Conservation (phyloP, 1,140 invertebrate genomes). For the Drosophila navojoa region DNA sequence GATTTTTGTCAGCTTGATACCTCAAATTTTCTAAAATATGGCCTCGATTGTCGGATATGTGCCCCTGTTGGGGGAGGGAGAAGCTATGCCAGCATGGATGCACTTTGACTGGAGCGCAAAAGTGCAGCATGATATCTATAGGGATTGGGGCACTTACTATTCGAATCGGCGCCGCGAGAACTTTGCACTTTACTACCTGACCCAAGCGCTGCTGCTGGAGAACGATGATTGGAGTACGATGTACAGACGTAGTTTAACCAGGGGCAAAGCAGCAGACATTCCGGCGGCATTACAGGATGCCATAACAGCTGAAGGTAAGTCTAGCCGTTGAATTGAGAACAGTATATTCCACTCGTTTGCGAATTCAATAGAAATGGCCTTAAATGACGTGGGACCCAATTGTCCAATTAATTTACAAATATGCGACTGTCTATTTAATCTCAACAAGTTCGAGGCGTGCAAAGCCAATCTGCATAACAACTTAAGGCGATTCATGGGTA, state of each 20-base stretch:
- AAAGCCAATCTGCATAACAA: constrained; percentile 54
- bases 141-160: constrained; percentile 77
- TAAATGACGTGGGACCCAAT: constrained; percentile 12
- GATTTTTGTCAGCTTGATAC: not conserved
- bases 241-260: constrained; percentile 59
- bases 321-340: not conserved
- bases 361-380: constrained; percentile 31
- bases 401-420: constrained; percentile 60
- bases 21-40: not conserved
- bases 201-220: constrained; percentile 56
- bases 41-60: not conserved
- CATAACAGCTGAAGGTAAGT: constrained; percentile 43
- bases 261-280: constrained; percentile 54
- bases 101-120: constrained; percentile 64
- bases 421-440: constrained; percentile 68
- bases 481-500: constrained; percentile 51
- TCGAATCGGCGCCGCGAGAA: constrained; percentile 54
- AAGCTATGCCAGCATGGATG: constrained; percentile 47
- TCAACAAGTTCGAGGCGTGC: constrained; percentile 71
- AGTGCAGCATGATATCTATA: constrained; percentile 64
- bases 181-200: constrained; percentile 58
- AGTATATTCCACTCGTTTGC: not conserved
- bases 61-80: constrained; percentile 1
- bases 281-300: constrained; percentile 58
- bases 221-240: constrained; percentile 52